These are phyloP conservation scores for Fundulus diaphanus DNA, from an alignment of 2,797 vertebrate species.

Conservation along the genomic window DNA sequence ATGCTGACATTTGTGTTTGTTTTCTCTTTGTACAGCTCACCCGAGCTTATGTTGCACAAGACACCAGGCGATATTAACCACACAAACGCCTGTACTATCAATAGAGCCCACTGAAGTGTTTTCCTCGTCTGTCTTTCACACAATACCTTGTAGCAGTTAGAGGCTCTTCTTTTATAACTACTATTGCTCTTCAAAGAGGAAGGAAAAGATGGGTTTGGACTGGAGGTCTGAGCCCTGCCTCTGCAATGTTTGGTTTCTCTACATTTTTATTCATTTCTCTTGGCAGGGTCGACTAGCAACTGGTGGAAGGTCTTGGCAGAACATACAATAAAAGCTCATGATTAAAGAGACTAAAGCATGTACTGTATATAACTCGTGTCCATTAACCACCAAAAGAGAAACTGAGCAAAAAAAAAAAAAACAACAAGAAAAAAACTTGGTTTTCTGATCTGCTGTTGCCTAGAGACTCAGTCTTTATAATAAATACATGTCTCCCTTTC, in stretches of 20 bases:
- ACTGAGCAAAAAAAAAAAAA: constrained; percentile 40
- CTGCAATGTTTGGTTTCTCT: constrained; percentile 79
- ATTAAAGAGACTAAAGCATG: constrained; percentile 85
- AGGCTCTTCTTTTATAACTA: constrained; percentile 70
- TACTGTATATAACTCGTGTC: constrained; percentile 82
- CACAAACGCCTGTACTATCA: constrained; percentile 47
- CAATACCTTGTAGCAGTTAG: constrained; percentile 67
- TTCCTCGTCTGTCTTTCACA: constrained; percentile 39
- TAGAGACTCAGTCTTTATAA: constrained; percentile 59
- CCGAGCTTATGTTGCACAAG: constrained; percentile 51
- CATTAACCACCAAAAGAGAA: constrained; percentile 80
- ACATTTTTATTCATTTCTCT: constrained; percentile 82
- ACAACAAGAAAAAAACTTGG: constrained; percentile 57
- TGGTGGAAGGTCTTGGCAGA: constrained; percentile 82
- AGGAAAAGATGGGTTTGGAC: constrained; percentile 72
- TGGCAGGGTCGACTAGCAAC: constrained; percentile 72
- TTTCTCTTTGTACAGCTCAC: constrained; percentile 48
- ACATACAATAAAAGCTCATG: constrained; percentile 78
- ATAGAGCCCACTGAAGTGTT: constrained; percentile 46
- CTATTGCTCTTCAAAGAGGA: constrained; percentile 56
- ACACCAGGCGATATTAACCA: constrained; percentile 53
- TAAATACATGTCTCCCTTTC: constrained; percentile 57
- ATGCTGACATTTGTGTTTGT: constrained; percentile 52
- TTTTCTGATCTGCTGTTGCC: constrained; percentile 64
- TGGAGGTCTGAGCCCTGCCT: constrained; percentile 71